Evolutionary conservation across 2,888 invertebrate species (phyloP).

Genomic region (Yponomeuta sedellus): DNA sequence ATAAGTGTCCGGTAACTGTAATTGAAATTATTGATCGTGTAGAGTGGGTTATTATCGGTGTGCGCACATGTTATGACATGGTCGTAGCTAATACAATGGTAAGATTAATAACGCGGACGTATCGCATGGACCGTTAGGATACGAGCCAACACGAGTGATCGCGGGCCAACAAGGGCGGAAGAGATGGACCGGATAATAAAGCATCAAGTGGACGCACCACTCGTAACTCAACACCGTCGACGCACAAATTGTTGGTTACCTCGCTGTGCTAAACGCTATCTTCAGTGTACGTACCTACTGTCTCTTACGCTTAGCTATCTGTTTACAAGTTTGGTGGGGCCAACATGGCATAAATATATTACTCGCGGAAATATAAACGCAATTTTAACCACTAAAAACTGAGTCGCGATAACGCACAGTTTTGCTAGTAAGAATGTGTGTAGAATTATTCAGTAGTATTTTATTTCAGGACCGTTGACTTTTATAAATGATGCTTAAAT

Average conservation of each 20-base stretch:
- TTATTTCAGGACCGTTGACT: too few species aligned
- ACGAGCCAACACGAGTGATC: slow-evolving; percentile 59
- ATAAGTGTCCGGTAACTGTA: slow-evolving; percentile 55
- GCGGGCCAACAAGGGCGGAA: slow-evolving; percentile 69
- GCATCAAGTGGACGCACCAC: slow-evolving; percentile 50
- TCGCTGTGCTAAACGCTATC: slow-evolving; percentile 43
- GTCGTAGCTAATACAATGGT: slow-evolving; percentile 65
- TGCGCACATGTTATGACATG: slow-evolving; percentile 60
- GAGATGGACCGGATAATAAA: slow-evolving; percentile 72
- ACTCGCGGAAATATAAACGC: too few species aligned
- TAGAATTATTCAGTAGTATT: too few species aligned
- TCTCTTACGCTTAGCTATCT: background rate
- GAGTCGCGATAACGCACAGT: too few species aligned
- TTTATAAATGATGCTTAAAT: too few species aligned
- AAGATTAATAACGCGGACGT: slow-evolving; percentile 71
- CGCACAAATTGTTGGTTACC: slow-evolving; percentile 67
- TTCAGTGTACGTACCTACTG: slow-evolving; percentile 42
- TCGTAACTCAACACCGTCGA: slow-evolving; percentile 68
- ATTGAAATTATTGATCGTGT: slow-evolving; percentile 63
- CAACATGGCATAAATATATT: too few species aligned
- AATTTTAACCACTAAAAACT: too few species aligned
- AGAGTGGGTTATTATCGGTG: slow-evolving; percentile 23
- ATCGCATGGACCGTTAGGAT: slow-evolving; percentile 29
- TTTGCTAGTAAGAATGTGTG: too few species aligned
- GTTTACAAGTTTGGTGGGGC: too few species aligned